These are phyloP conservation scores for Leptatherina wallacei DNA, from an alignment of 2,797 vertebrate genomes.

Conservation along the genomic window DNA sequence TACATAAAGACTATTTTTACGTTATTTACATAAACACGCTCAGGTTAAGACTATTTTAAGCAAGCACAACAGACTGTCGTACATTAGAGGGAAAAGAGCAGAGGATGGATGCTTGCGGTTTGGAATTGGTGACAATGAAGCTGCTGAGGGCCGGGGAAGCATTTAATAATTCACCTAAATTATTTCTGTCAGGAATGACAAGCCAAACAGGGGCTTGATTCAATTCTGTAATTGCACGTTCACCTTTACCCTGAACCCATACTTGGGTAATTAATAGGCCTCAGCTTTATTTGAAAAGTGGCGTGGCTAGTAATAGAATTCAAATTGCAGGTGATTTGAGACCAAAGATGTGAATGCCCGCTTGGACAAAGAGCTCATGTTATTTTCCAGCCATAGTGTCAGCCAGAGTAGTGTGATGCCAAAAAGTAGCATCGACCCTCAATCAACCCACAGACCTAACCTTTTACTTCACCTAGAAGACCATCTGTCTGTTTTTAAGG, in stretches of 20 bases:
- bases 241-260: slow-evolving; percentile 81
- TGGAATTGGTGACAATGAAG: slow-evolving; percentile 48
- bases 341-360: slow-evolving; percentile 58
- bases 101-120: slow-evolving; percentile 35
- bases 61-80: slow-evolving; percentile 5
- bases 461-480: slow-evolving; percentile 21
- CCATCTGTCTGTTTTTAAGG: slow-evolving; percentile 25
- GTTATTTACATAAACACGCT: slow-evolving; percentile 8
- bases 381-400: slow-evolving; percentile 50
- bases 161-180: slow-evolving; percentile 86
- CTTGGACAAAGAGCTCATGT: slow-evolving; percentile 36
- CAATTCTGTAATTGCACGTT: slow-evolving; percentile 84
- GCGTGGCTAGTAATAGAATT: slow-evolving; percentile 79
- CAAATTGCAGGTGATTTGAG: slow-evolving; percentile 80
- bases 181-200: slow-evolving; percentile 86
- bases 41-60: background rate
- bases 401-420: slow-evolving; percentile 16
- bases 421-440: slow-evolving; percentile 46
- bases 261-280: slow-evolving; percentile 83
- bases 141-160: slow-evolving; percentile 55
- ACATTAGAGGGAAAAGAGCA: slow-evolving; percentile 32
- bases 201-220: slow-evolving; percentile 83
- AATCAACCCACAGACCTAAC: slow-evolving; percentile 27
- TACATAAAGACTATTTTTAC: background rate
- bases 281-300: slow-evolving; percentile 79